phyloP scores from a whole-genome alignment of 2,797 vertebrate genomes.

The Amblyraja radiata region DNA sequence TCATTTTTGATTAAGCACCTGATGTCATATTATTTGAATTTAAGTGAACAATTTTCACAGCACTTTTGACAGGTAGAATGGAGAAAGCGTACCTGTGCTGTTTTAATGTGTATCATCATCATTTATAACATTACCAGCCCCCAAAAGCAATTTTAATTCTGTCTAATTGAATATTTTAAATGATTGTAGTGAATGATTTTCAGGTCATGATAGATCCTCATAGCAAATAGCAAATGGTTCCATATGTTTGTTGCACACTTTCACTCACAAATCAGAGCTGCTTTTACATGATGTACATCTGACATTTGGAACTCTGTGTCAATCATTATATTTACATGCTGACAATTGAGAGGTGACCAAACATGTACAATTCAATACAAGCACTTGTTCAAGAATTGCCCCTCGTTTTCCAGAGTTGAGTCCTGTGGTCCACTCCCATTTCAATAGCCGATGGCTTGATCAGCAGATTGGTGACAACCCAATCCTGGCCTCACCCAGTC shows the following conservation, averaged over 20 bases:
- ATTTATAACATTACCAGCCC: background rate
- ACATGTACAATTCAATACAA: background rate
- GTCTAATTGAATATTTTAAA: background rate
- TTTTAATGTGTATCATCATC: background rate
- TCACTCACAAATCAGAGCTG: background rate
- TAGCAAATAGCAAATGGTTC: too few species aligned
- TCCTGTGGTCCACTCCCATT: background rate
- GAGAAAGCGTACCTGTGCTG: background rate
- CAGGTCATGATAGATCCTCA: background rate
- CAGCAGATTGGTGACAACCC: background rate
- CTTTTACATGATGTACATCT: background rate
- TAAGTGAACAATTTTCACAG: background rate
- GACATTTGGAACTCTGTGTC: background rate
- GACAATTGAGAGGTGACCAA: background rate
- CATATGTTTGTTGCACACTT: background rate
- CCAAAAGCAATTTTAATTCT: background rate
- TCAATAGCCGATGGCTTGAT: background rate
- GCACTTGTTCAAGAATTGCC: background rate
- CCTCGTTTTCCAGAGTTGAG: background rate
- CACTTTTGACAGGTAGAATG: background rate
- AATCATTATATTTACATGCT: background rate
- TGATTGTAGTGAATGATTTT: background rate
- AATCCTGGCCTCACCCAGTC: too few species aligned
- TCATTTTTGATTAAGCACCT: background rate
- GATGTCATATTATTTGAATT: background rate